phyloP scores from a whole-genome alignment of 2,113 vertebrate genomes.

The Himantopus leucocephalus region DNA sequence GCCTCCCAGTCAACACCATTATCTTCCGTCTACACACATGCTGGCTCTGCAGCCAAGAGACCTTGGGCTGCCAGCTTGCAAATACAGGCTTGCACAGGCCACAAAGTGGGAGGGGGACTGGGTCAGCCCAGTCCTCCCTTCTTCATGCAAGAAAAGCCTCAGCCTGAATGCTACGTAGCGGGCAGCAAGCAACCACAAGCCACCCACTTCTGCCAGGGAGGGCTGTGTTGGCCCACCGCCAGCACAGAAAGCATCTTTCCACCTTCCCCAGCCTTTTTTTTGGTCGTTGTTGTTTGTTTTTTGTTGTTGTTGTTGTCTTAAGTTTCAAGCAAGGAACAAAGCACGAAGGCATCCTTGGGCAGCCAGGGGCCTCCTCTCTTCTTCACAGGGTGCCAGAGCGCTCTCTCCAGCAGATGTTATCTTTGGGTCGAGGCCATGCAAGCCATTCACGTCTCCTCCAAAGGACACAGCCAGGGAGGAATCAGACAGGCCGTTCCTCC shows the following conservation, averaged over 20 bases:
- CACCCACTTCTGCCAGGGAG: background rate
- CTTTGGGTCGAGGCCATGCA: background rate
- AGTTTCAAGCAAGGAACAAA: background rate
- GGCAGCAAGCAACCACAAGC: background rate
- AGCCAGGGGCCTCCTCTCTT: background rate
- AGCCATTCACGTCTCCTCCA: background rate
- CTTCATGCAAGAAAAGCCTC: background rate
- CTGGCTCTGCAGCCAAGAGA: background rate
- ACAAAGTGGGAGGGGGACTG: background rate
- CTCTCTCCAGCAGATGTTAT: background rate
- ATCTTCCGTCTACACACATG: background rate
- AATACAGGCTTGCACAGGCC: background rate
- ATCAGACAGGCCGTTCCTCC: background rate
- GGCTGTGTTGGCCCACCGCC: background rate
- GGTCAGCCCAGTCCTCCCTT: background rate
- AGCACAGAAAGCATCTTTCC: background rate
- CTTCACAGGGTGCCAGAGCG: background rate
- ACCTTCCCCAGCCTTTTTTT: background rate
- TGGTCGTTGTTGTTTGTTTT: background rate
- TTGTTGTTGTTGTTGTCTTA: background rate
- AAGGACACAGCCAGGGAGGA: background rate
- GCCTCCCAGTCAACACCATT: background rate
- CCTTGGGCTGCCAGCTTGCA: background rate
- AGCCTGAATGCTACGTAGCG: background rate
- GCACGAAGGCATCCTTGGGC: background rate